Base-by-base conservation (phyloP, 2,888 invertebrate genomes). In the Parelbella ahira region DNA sequence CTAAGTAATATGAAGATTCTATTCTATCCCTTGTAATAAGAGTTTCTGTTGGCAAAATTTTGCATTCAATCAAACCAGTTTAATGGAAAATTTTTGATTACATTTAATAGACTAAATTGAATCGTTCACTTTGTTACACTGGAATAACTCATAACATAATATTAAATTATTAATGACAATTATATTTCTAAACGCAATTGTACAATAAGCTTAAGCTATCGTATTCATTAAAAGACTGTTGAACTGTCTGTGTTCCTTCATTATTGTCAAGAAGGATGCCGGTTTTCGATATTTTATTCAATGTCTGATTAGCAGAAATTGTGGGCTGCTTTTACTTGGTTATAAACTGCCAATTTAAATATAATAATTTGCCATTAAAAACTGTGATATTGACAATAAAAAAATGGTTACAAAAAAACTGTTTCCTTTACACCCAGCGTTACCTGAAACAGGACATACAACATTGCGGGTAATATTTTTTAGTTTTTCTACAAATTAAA, bases 391-490 rank as follows among this genome's bases (percentile, higher is more conserved):
- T 75, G 68, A 65, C 53, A 82, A 81, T 81, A 83, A 83, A 81
- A 68, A 54, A 59, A 66, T 83, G 71, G 76, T 73, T 58, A 70
- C 69, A 75, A 71, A 68, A 69, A 77, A 75, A 72, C 75, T 83
- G 74, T 86, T 87, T 86, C 84, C 79, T 86, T 86, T 71, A 72
- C 64, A 68, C 83, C 84, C 77, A 69, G 67, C 71, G 64, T 59
- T 69, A 76, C 83, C 53, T 48, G 27, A 36, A 30, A 41, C 25
- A 32, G 28, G 38, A 25, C n/a, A n/a, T n/a, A n/a, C n/a, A n/a
- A n/a, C n/a, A n/a, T n/a, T n/a, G n/a, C n/a, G n/a, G n/a, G n/a
- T n/a, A n/a, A n/a, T n/a, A n/a, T n/a, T n/a, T n/a, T n/a, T n/a
- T n/a, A n/a, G n/a, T n/a, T n/a, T n/a, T n/a, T n/a, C n/a, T n/a